These are phyloP conservation scores for Epinotia ramella DNA, from an alignment of 2,888 invertebrate genomes.

Conservation along the genomic window DNA sequence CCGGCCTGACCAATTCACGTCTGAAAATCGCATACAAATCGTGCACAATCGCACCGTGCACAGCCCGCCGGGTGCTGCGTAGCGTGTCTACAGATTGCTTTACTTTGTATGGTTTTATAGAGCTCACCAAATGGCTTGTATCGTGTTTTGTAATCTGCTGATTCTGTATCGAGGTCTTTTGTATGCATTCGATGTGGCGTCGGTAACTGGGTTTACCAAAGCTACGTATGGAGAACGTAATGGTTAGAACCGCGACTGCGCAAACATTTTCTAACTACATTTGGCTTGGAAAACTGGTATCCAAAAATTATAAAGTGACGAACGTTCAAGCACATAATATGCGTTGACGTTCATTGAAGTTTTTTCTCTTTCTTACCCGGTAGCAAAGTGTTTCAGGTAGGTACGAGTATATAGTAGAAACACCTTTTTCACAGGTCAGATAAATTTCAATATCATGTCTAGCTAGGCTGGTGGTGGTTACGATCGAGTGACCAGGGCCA, in stretches of 20 bases:
- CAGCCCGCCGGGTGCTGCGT: background rate
- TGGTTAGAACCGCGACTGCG: background rate
- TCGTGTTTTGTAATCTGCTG: conserved; percentile 8
- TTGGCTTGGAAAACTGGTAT: no score
- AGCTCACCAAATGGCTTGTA: conserved; percentile 22
- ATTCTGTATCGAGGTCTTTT: conserved; percentile 14
- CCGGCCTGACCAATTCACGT: background rate
- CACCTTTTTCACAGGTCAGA: no score
- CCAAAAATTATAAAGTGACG: no score
- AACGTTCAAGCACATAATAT: no score
- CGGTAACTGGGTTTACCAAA: background rate
- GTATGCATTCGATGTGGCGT: conserved; percentile 24
- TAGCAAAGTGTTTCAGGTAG: no score
- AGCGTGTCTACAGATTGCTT: conserved; percentile 5
- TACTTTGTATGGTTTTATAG: conserved; percentile 21
- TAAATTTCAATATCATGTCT: no score
- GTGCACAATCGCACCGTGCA: background rate
- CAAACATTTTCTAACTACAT: background rate
- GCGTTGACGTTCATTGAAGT: no score
- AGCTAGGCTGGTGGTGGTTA: no score
- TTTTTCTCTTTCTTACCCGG: no score
- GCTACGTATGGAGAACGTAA: background rate
- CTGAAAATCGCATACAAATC: background rate
- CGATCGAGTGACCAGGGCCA: no score
- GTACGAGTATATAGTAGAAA: no score